These are phyloP conservation scores for Oligia fasciuncula DNA, from an alignment of 2,888 invertebrate species.

Conservation along the genomic window DNA sequence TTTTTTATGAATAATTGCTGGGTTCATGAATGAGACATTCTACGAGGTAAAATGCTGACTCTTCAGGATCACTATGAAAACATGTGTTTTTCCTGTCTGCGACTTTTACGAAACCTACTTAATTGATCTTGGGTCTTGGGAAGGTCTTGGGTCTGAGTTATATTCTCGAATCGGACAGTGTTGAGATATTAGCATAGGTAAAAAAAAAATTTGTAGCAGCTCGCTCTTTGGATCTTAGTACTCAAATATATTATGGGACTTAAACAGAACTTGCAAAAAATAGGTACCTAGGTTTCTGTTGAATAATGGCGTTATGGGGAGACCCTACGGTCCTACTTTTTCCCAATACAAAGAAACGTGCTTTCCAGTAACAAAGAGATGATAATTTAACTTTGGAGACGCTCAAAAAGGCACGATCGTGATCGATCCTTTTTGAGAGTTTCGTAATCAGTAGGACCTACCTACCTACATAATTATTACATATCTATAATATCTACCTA, in stretches of 20 bases:
- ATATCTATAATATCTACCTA: background rate
- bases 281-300: background rate
- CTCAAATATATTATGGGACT: too few species aligned
- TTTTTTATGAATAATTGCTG: background rate
- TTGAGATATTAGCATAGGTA: background rate
- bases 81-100: background rate
- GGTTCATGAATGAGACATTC: background rate
- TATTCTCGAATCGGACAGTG: background rate
- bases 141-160: background rate
- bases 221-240: background rate
- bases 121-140: too few species aligned
- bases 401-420: background rate
- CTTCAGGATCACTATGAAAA: background rate
- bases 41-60: background rate
- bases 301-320: background rate
- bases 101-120: background rate
- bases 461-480: background rate
- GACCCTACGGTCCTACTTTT: background rate
- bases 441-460: background rate
- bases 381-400: background rate
- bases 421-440: background rate
- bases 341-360: background rate
- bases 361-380: background rate
- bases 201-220: background rate
- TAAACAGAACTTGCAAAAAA: background rate